Evolutionary conservation across 1,140 invertebrate genomes (phyloP).

Genomic region (Macrocentrus cingulum): DNA sequence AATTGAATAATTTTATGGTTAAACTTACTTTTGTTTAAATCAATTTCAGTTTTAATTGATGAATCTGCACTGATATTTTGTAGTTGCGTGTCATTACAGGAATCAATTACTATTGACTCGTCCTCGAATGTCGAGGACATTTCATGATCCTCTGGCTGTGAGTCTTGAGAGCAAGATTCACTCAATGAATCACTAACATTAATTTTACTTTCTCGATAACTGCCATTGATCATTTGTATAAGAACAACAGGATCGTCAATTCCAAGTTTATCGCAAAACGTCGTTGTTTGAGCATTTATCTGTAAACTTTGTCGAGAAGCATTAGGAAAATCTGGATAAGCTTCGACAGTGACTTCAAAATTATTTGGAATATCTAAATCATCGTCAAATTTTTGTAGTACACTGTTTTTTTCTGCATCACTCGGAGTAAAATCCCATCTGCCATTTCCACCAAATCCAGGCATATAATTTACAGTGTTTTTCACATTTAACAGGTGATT

Average conservation of each 20-base stretch:
- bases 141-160: conserved; percentile 26
- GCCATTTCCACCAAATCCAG: conserved; percentile 69
- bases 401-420: conserved; percentile 69
- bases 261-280: conserved; percentile 78
- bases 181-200: conserved; percentile 18
- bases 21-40: background rate
- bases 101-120: conserved; percentile 24
- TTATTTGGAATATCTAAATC: conserved; percentile 72
- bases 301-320: conserved; percentile 51
- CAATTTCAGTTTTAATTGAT: background rate
- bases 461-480: conserved; percentile 73
- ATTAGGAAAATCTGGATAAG: conserved; percentile 58
- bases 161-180: conserved; percentile 23
- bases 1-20: background rate
- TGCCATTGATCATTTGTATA: conserved; percentile 36
- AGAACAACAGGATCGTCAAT: conserved; percentile 74
- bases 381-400: conserved; percentile 68
- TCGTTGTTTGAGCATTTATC: conserved; percentile 80
- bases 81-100: conserved; percentile 4
- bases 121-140: conserved; percentile 31
- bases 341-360: conserved; percentile 73
- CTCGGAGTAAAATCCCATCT: conserved; percentile 78
- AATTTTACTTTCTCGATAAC: conserved; percentile 24
- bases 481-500: conserved; percentile 85
- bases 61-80: background rate